phyloP scores from a whole-genome alignment of 2,797 vertebrate genomes.

The Sus cebifrons region DNA sequence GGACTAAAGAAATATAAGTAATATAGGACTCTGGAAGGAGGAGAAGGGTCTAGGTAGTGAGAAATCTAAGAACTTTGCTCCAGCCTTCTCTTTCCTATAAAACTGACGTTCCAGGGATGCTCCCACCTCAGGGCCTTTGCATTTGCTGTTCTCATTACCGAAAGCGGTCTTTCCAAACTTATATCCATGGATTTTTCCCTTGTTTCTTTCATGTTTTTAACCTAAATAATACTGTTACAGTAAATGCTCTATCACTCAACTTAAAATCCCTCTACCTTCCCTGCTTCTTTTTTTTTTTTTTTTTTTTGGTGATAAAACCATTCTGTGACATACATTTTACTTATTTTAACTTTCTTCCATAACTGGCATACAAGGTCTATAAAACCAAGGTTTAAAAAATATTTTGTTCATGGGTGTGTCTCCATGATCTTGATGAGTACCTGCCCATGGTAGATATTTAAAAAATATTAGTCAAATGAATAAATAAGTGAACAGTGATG shows the following conservation, averaged over 20 bases:
- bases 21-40: neutral
- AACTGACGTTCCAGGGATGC: neutral
- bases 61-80: neutral
- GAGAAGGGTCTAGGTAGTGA: neutral
- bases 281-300: constrained; percentile 37
- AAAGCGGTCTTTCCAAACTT: neutral
- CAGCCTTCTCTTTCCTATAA: neutral
- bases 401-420: neutral
- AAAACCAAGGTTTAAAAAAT: neutral
- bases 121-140: neutral
- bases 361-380: neutral
- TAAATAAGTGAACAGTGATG: neutral
- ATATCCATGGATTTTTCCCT: neutral
- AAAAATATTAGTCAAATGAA: neutral
- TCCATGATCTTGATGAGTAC: neutral
- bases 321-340: neutral
- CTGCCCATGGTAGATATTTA: neutral
- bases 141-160: neutral
- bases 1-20: neutral
- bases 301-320: neutral
- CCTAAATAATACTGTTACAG: neutral
- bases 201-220: neutral
- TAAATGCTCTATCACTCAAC: neutral
- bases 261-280: neutral
- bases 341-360: neutral